Conservation (phyloP, 2,888 invertebrate species). For the Mythimna pallens region DNA sequence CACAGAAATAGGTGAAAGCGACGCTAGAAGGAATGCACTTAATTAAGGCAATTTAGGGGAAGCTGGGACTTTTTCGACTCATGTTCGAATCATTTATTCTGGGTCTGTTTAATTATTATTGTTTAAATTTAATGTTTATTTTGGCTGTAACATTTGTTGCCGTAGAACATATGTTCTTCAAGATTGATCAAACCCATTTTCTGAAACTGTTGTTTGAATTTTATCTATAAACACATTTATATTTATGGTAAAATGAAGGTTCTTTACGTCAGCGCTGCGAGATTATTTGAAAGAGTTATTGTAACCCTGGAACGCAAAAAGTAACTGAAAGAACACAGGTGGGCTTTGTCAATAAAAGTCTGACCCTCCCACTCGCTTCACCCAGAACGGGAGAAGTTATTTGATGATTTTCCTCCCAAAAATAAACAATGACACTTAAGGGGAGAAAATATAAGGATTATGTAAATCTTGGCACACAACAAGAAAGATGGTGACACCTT, state of each 20-base stretch:
- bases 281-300: too few relatives aligned
- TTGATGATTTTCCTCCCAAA: too few relatives aligned
- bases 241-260: neutral
- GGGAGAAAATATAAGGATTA: constrained; percentile 2
- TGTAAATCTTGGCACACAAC: constrained; percentile 25
- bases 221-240: neutral
- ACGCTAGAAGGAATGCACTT: constrained; percentile 50
- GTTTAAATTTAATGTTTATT: constrained; percentile 15
- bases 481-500: constrained; percentile 41
- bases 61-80: constrained; percentile 30
- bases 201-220: neutral
- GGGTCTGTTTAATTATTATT: neutral
- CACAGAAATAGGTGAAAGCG: constrained; percentile 28
- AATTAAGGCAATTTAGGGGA: constrained; percentile 52
- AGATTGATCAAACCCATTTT: neutral
- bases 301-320: too few relatives aligned
- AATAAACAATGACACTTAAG: too few relatives aligned
- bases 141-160: neutral
- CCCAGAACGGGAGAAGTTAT: too few relatives aligned
- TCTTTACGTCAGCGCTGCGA: neutral
- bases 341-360: too few relatives aligned
- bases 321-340: too few relatives aligned
- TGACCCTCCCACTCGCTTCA: too few relatives aligned
- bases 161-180: neutral
- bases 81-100: constrained; percentile 36